Base-by-base conservation (phyloP, 2,113 vertebrate genomes). In the Zosterops hypoxanthus region DNA sequence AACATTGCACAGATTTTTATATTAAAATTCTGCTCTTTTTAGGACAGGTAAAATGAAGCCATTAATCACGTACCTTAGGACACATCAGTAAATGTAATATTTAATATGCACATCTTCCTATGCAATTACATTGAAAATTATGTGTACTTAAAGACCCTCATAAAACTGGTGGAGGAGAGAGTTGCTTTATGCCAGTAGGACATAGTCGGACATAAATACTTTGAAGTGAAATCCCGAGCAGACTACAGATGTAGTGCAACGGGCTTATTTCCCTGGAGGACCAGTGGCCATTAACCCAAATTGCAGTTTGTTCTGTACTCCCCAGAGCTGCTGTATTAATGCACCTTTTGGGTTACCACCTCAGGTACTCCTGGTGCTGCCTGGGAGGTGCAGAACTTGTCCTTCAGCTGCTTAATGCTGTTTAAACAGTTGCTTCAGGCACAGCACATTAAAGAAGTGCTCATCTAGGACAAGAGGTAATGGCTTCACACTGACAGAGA, bases 61-160 rank as follows among this genome's bases (percentile, higher is more conserved):
- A 5, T 93, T 97, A 60, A 83, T 86, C 81, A 65, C 9, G 0
- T 39, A 68, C 49, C 34, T 55, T 41, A 88, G 91, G 92, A 77
- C 61, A 76, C 44, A 56, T 88, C 75, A 33, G 84, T 93, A 95
- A 90, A 90, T 71, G 86, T 91, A 93, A 77, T 82, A 88, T 84
- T 90, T 93, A 96, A 95, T 90, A 85, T 39, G 49, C 76, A 80
- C 41, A 47, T 88, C 88, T 93, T 95, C 90, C 93, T 70, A 21
- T 88, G 52, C 72, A 68, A 76, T 96, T 95, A 76, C 26, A 44
- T 20, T 44, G 68, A 61, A 60, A 72, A 63, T 73, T 90, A 83
- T 61, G 61, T 93, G 79, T 64, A 82, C 81, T 94, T 95, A 93
- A 95, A 96, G 91, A 88, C 39, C 33, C 61, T 80, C 46, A 46